Conservation (phyloP, 2,113 vertebrate genomes). For the Scomber japonicus region DNA sequence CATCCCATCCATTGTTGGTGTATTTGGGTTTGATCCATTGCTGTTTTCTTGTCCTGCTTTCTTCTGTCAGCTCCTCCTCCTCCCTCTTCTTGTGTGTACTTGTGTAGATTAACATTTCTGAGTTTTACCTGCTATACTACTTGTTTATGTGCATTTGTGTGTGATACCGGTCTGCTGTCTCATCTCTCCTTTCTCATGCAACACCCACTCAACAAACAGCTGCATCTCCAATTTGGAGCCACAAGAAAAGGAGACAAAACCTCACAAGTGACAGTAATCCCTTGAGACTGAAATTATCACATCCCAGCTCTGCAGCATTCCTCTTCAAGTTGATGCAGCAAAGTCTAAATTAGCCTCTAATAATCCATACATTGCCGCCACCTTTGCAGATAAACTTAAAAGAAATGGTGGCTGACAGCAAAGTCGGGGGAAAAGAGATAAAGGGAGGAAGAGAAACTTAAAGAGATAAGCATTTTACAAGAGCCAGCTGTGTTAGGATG, state of each 20-base stretch:
- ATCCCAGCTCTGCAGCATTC: slow-evolving; percentile 13
- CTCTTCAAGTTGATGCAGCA: slow-evolving; percentile 32
- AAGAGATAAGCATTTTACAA: slow-evolving; percentile 30
- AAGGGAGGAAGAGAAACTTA: slow-evolving; percentile 21
- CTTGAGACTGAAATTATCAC: slow-evolving; percentile 20
- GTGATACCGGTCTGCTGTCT: slow-evolving; percentile 6
- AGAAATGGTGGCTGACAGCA: slow-evolving; percentile 42
- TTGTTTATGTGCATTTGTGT: background rate
- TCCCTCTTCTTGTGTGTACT: background rate
- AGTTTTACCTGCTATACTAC: background rate
- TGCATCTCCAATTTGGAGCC: background rate
- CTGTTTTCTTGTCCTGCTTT: slow-evolving; percentile 37
- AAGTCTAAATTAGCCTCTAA: slow-evolving; percentile 39
- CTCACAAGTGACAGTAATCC: slow-evolving; percentile 49
- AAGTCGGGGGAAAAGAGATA: slow-evolving; percentile 34
- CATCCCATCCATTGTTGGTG: slow-evolving; percentile 17
- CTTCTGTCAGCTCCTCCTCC: slow-evolving; percentile 26
- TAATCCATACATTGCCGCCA: slow-evolving; percentile 42
- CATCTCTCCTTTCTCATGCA: slow-evolving; percentile 17
- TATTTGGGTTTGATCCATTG: slow-evolving; percentile 42
- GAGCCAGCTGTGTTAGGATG: slow-evolving; percentile 23
- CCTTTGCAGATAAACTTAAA: slow-evolving; percentile 44
- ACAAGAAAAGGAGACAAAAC: slow-evolving; percentile 19
- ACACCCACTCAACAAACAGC: slow-evolving; percentile 27
- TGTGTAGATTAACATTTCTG: background rate